phyloP scores from a whole-genome alignment of 2,888 invertebrate genomes.

The Leptogaster cylindrica region DNA sequence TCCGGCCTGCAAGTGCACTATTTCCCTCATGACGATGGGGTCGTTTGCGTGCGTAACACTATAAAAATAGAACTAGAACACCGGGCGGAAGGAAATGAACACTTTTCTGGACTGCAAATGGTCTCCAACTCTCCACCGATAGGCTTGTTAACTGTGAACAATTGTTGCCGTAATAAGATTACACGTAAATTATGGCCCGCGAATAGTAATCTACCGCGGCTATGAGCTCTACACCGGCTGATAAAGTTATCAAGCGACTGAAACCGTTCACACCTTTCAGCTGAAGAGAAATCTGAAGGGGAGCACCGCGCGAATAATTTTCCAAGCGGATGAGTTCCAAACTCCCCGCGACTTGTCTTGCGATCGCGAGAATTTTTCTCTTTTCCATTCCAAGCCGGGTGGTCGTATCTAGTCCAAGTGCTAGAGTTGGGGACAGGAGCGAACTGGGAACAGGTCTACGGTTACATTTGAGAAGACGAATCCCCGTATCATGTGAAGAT shows the following conservation, averaged over 20 bases:
- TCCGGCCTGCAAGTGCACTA: slow-evolving; percentile 88
- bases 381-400: background rate
- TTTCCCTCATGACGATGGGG: slow-evolving; percentile 77
- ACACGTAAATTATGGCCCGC: background rate
- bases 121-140: background rate
- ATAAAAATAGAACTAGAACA: slow-evolving; percentile 15
- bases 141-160: background rate
- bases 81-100: slow-evolving; percentile 3
- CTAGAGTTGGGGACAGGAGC: background rate
- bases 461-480: too few relatives aligned
- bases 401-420: background rate
- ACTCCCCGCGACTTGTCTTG: too few relatives aligned
- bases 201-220: slow-evolving; percentile 1
- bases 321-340: background rate
- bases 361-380: slow-evolving; percentile 8
- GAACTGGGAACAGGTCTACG: background rate
- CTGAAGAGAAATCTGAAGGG: slow-evolving; percentile 6
- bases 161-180: background rate
- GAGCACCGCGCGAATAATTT: background rate
- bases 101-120: background rate
- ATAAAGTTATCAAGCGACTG: background rate
- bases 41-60: slow-evolving; percentile 33
- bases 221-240: too few relatives aligned
- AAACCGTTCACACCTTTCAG: background rate
- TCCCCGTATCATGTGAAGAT: too few relatives aligned